These are phyloP conservation scores for Ctenopoma kingsleyae DNA, from an alignment of 2,797 vertebrate species.

Conservation along the genomic window DNA sequence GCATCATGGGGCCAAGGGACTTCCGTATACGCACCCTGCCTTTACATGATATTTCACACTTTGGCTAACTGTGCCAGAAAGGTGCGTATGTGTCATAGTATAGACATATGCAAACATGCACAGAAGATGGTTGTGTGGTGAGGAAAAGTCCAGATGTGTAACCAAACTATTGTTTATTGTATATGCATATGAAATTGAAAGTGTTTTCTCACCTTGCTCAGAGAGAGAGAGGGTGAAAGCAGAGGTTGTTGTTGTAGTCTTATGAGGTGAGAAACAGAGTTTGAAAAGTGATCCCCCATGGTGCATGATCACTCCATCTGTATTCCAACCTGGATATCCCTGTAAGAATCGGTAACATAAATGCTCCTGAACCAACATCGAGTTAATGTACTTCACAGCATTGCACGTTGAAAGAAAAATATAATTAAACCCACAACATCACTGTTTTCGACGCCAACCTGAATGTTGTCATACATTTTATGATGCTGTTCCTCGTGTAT, in stretches of 20 bases:
- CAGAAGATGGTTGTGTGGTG: not conserved
- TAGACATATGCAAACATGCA: not conserved
- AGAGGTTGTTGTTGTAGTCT: slow-evolving; percentile 54
- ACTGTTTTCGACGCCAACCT: not conserved
- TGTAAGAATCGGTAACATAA: slow-evolving; percentile 9
- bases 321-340: slow-evolving; percentile 37
- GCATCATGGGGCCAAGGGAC: slow-evolving; percentile 69
- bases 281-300: slow-evolving; percentile 43
- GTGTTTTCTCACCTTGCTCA: slow-evolving; percentile 31
- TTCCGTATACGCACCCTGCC: slow-evolving; percentile 54
- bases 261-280: slow-evolving; percentile 68
- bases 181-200: slow-evolving; percentile 11
- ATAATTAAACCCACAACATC: not conserved
- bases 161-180: not conserved
- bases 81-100: not conserved
- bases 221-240: slow-evolving; percentile 44
- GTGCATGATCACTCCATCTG: slow-evolving; percentile 1
- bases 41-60: slow-evolving; percentile 69
- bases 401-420: not conserved
- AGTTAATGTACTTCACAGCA: slow-evolving; percentile 7
- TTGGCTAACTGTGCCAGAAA: slow-evolving; percentile 11
- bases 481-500: not conserved
- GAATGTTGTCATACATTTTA: not conserved
- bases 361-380: slow-evolving; percentile 2
- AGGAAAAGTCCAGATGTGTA: not conserved